These are phyloP conservation scores for Falcaria lacertinaria DNA, from an alignment of 2,888 invertebrate genomes.

Conservation along the genomic window DNA sequence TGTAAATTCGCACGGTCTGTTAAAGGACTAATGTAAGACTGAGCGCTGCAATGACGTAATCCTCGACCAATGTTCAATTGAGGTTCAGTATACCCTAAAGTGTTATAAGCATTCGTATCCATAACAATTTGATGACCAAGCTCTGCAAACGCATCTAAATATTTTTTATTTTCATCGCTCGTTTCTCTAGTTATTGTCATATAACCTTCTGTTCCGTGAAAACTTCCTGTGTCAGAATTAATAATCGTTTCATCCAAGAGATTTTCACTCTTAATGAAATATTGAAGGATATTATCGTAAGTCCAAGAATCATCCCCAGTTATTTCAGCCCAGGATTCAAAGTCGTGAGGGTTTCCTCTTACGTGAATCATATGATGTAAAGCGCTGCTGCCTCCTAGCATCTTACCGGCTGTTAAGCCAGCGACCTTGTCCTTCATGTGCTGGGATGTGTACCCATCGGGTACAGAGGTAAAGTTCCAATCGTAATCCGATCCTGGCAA, in stretches of 20 bases:
- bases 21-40: slow-evolving; percentile 80
- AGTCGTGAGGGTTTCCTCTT: slow-evolving; percentile 18
- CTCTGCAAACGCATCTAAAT: slow-evolving; percentile 43
- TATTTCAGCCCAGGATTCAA: slow-evolving; percentile 22
- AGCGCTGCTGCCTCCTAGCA: slow-evolving; percentile 9
- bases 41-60: slow-evolving; percentile 84
- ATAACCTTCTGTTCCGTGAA: slow-evolving; percentile 20
- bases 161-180: slow-evolving; percentile 8
- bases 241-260: slow-evolving; percentile 13
- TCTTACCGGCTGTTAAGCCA: slow-evolving; percentile 4
- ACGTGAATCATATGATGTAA: background rate
- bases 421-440: background rate
- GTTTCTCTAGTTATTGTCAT: slow-evolving; percentile 17
- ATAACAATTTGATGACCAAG: slow-evolving; percentile 41
- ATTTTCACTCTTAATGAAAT: slow-evolving; percentile 34
- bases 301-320: slow-evolving; percentile 23
- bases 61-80: slow-evolving; percentile 80
- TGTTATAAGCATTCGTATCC: slow-evolving; percentile 30
- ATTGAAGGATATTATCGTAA: slow-evolving; percentile 21
- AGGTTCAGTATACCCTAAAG: slow-evolving; percentile 19
- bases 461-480: background rate
- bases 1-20: slow-evolving; percentile 30
- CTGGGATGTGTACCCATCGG: slow-evolving; percentile 1
- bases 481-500: background rate
- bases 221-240: slow-evolving; percentile 11